Conservation (phyloP, 2,113 vertebrate species). For the Brachypteracias leptosomus region DNA sequence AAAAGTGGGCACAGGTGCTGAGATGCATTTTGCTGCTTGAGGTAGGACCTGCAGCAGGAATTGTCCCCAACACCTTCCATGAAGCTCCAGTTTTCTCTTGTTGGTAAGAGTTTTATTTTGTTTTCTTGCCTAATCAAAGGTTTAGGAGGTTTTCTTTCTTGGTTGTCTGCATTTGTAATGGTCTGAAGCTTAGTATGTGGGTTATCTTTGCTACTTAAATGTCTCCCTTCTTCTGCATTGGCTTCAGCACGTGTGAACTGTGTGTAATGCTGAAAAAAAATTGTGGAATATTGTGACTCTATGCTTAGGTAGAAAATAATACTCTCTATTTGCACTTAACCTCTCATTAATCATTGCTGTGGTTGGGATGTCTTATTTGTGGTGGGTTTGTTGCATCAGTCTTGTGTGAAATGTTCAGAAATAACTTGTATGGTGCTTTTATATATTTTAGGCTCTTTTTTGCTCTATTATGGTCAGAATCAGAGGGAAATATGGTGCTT, state of each 20-base stretch:
- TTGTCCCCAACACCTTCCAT: fast-evolving
- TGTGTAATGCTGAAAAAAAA: background rate
- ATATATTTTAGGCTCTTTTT: background rate
- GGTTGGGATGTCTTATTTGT: background rate
- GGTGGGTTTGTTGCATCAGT: background rate
- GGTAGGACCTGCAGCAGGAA: background rate
- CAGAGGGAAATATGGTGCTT: background rate
- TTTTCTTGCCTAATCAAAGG: background rate
- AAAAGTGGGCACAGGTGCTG: background rate
- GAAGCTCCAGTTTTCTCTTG: fast-evolving
- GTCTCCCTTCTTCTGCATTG: background rate
- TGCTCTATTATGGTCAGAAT: background rate
- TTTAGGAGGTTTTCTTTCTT: background rate
- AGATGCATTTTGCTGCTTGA: background rate
- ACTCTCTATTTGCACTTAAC: background rate
- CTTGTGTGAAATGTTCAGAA: background rate
- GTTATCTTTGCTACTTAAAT: background rate
- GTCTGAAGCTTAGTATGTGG: background rate
- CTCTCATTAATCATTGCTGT: background rate
- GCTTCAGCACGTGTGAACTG: background rate
- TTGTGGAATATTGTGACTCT: background rate
- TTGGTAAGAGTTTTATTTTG: background rate
- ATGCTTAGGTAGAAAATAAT: background rate
- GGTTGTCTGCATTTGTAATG: background rate
- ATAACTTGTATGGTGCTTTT: background rate